Evolutionary conservation across 37 sponge, comb jelly and placozoan genomes (phyloP).

Genomic region (Agelas oroides): DNA sequence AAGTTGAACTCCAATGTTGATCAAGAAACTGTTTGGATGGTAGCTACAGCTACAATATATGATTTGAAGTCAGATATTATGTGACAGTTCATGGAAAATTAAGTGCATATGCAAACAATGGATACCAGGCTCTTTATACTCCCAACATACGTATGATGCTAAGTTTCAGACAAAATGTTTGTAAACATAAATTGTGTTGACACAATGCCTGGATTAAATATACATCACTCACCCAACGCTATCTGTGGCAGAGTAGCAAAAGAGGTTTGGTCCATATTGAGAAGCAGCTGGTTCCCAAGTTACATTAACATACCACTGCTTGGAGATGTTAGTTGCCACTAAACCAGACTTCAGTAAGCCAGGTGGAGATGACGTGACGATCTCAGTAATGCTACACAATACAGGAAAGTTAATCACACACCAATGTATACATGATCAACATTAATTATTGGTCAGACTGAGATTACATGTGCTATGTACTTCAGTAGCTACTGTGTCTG

Average conservation of each 20-base stretch:
- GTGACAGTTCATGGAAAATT: too few relatives aligned
- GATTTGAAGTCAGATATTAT: too few relatives aligned
- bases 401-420: neutral
- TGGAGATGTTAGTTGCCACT: neutral
- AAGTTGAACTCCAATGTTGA: too few relatives aligned
- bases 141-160: neutral
- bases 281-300: constrained; percentile 36
- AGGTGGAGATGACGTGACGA: constrained; percentile 32
- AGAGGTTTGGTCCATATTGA: constrained; percentile 34
- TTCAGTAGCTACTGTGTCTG: too few relatives aligned
- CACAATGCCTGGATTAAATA: too few relatives aligned
- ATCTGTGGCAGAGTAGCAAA: constrained; percentile 45
- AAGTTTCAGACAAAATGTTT: too few relatives aligned
- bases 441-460: neutral
- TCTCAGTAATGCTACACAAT: constrained; percentile 33
- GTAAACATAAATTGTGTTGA: too few relatives aligned
- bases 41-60: too few relatives aligned
- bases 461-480: too few relatives aligned
- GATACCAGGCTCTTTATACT: too few relatives aligned
- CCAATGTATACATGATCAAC: neutral
- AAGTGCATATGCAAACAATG: too few relatives aligned
- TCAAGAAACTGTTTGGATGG: too few relatives aligned
- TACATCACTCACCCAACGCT: constrained; percentile 5
- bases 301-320: constrained; percentile 25
- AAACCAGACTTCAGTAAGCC: constrained; percentile 30